These are phyloP conservation scores for Pyrgilauda ruficollis DNA, from an alignment of 2,113 vertebrate species.

Conservation along the genomic window DNA sequence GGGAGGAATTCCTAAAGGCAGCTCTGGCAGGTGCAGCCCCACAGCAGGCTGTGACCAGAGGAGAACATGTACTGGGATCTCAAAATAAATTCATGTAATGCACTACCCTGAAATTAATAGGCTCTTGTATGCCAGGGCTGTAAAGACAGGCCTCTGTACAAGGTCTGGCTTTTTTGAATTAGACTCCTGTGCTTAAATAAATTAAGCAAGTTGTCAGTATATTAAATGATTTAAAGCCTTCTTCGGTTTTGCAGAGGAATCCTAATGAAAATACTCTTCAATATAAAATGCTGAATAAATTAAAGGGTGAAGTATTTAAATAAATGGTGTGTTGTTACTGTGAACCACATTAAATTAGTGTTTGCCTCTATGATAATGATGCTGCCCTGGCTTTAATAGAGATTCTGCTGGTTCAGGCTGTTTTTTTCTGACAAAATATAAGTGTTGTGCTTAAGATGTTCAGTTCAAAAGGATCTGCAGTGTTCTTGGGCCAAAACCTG, in stretches of 20 bases:
- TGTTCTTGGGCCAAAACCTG: not conserved
- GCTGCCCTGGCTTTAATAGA: constrained; percentile 2
- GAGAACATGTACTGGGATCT: not conserved
- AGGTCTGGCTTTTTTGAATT: constrained; percentile 40
- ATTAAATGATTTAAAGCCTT: constrained; percentile 64
- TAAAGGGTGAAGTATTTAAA: constrained; percentile 55
- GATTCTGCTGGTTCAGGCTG: constrained; percentile 22
- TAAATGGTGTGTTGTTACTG: constrained; percentile 22
- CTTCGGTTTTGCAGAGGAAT: constrained; percentile 39
- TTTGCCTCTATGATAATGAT: constrained; percentile 36
- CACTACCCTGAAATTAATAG: constrained; percentile 19
- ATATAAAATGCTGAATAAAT: constrained; percentile 61
- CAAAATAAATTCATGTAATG: not conserved
- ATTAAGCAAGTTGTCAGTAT: constrained; percentile 45
- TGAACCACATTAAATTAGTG: constrained; percentile 28
- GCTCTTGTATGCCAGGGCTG: not conserved
- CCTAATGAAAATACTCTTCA: constrained; percentile 54
- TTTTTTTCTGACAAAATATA: constrained; percentile 6
- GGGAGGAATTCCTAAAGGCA: not conserved
- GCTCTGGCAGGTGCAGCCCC: not conserved
- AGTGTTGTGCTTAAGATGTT: not conserved
- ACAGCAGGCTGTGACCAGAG: not conserved
- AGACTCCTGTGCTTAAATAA: constrained; percentile 56
- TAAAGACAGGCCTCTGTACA: not conserved
- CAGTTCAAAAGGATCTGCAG: not conserved